Evolutionary conservation across 2,888 invertebrate species (phyloP).

Genomic region (Linnaemya tessellans): DNA sequence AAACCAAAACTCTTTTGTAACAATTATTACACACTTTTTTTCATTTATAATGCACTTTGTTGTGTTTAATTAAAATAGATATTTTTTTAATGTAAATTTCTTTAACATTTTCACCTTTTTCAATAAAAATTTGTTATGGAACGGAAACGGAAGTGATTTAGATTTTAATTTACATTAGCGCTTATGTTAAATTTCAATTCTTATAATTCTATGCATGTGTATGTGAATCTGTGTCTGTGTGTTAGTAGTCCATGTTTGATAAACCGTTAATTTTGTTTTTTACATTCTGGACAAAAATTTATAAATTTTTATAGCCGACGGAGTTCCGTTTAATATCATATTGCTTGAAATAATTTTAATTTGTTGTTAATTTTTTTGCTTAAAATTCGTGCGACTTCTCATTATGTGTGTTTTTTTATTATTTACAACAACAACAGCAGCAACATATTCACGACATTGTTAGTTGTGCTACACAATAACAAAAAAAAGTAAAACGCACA

Average conservation of each 20-base stretch:
- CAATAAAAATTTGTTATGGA: constrained; percentile 35
- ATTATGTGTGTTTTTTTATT: constrained; percentile 27
- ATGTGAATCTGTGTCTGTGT: background rate
- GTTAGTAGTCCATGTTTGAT: background rate
- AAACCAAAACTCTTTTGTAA: background rate
- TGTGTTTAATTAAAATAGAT: constrained; percentile 11
- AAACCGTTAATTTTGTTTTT: constrained; percentile 17
- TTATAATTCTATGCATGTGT: constrained; percentile 6
- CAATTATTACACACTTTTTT: background rate
- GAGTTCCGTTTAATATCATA: constrained; percentile 1
- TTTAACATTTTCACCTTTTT: constrained; percentile 53
- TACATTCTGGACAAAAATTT: background rate
- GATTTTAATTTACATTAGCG: constrained; percentile 6
- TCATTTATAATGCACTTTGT: background rate
- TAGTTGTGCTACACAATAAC: constrained; percentile 35
- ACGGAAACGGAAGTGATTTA: constrained; percentile 56
- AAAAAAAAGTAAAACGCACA: constrained; percentile 50
- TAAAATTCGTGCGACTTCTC: constrained; percentile 44
- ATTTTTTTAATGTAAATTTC: constrained; percentile 52
- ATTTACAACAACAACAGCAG: constrained; percentile 45
- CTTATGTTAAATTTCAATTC: constrained; percentile 10
- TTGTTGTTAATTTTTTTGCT: constrained; percentile 37
- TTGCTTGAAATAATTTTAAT: constrained; percentile 21
- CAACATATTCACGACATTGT: constrained; percentile 45
- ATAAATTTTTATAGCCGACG: constrained; percentile 45